Conservation (phyloP, 37 sponge, comb jelly and placozoan genomes). For the Geodia barretti region DNA sequence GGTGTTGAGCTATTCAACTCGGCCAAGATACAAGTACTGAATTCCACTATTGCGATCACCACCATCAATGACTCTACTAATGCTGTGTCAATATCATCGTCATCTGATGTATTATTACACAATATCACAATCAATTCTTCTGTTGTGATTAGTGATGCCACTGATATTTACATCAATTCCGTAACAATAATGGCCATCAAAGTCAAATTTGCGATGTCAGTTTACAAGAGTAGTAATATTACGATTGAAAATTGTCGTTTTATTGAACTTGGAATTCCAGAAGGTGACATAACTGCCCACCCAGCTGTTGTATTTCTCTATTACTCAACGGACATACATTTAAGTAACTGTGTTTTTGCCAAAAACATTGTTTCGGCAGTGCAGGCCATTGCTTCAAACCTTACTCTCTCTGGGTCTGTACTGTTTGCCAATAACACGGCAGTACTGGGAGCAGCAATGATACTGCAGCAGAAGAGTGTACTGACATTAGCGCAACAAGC, state of each 20-base stretch:
- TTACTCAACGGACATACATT: background rate
- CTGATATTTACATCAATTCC: background rate
- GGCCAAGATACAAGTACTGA: background rate
- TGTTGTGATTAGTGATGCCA: background rate
- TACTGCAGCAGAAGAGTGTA: background rate
- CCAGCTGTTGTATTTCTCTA: background rate
- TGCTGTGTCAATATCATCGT: background rate
- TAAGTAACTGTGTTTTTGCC: background rate
- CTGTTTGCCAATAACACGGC: background rate
- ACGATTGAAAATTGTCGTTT: too few species aligned
- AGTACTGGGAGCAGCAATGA: background rate
- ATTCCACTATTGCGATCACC: background rate
- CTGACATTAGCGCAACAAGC: background rate
- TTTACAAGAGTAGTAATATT: background rate
- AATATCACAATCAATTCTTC: background rate
- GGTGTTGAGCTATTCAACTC: background rate
- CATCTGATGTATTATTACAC: background rate
- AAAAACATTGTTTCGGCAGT: background rate
- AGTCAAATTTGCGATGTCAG: background rate
- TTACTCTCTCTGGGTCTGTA: background rate
- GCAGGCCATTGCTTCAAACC: background rate
- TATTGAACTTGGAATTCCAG: background rate
- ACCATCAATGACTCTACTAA: background rate
- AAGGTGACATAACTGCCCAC: background rate
- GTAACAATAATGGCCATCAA: background rate